A percentile compares a stretch with the other conserved stretches of the same genome.
phyloP scores from a whole-genome alignment of 2,113 vertebrate species.

The Oncorhynchus kisutch region DNA sequence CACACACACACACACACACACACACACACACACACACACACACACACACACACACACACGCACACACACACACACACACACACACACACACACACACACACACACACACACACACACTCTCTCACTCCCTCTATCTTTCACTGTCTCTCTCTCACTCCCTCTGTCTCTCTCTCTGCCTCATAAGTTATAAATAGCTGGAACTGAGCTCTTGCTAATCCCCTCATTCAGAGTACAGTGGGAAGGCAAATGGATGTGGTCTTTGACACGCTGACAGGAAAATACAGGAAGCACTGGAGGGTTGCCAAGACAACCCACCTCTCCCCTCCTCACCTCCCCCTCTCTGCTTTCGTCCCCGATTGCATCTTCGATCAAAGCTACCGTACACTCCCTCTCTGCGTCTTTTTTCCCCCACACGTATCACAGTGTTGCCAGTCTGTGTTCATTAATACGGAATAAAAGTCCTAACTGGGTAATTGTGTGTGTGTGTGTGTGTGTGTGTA shows the following conservation, averaged over 20 bases:
- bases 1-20: background rate
- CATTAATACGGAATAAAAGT: slow-evolving; percentile 23
- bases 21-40: slow-evolving; percentile 6
- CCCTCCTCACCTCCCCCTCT: background rate
- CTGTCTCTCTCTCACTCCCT: slow-evolving; percentile 13
- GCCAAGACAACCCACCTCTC: slow-evolving; percentile 44
- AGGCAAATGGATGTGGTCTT: slow-evolving; percentile 51
- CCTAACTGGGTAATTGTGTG: slow-evolving; percentile 8
- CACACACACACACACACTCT: slow-evolving; percentile 2
- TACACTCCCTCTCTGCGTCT: slow-evolving; percentile 1
- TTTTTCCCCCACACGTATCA: background rate
- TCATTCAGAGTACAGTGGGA: slow-evolving; percentile 68
- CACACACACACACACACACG: slow-evolving; percentile 18
- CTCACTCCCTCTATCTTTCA: slow-evolving; percentile 15
- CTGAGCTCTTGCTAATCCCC: slow-evolving; percentile 72
- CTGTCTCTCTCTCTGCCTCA: slow-evolving; percentile 32
- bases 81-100: slow-evolving; percentile 32
- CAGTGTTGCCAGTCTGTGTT: slow-evolving; percentile 25
- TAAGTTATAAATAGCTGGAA: slow-evolving; percentile 74
- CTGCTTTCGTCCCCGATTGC: slow-evolving; percentile 3
- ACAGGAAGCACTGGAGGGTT: slow-evolving; percentile 61
- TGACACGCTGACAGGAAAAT: slow-evolving; percentile 57
- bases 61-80: background rate
- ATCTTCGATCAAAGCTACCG: slow-evolving; percentile 18
- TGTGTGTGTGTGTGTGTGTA: background rate